phyloP scores from a whole-genome alignment of 2,888 invertebrate genomes.

The Drosophila heteroneura region DNA sequence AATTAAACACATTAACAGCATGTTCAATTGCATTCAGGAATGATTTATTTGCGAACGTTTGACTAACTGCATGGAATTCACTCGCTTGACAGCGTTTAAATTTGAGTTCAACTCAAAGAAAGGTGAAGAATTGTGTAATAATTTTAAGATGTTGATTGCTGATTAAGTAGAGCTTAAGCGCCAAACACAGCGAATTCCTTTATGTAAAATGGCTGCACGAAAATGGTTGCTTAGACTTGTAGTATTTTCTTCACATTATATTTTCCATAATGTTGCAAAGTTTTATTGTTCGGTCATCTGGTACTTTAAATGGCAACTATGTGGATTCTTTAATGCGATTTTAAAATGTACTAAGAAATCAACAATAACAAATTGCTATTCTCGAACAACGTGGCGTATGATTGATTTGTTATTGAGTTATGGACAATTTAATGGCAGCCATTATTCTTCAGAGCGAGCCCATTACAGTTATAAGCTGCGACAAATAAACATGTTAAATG shows the following conservation, averaged over 20 bases:
- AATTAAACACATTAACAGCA: conserved; percentile 3
- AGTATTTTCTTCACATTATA: not conserved
- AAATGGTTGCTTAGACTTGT: conserved; percentile 8
- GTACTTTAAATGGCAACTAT: conserved; percentile 10
- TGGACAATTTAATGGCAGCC: conserved; percentile 20
- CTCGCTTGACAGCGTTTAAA: not conserved
- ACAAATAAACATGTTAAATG: conserved; percentile 23
- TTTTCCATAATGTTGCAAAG: conserved; percentile 2
- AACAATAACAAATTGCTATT: conserved; percentile 6
- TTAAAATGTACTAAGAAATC: not conserved
- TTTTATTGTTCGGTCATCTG: not conserved
- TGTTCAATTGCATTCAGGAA: not conserved
- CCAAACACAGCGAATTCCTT: not conserved
- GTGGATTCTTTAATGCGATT: conserved; percentile 1
- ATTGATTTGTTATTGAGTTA: conserved; percentile 46
- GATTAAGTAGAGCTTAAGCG: not conserved
- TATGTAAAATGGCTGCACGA: conserved; percentile 2
- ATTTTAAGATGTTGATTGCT: not conserved
- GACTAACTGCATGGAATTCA: not conserved
- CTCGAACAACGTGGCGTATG: conserved; percentile 42
- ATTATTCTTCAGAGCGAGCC: conserved; percentile 1
- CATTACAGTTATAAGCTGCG: conserved; percentile 16
- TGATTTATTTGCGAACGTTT: conserved; percentile 1
- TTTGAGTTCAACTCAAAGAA: not conserved
- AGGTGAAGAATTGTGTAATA: not conserved